Conservation (phyloP, 2,888 invertebrate genomes). For the Eupithecia pulchellata region DNA sequence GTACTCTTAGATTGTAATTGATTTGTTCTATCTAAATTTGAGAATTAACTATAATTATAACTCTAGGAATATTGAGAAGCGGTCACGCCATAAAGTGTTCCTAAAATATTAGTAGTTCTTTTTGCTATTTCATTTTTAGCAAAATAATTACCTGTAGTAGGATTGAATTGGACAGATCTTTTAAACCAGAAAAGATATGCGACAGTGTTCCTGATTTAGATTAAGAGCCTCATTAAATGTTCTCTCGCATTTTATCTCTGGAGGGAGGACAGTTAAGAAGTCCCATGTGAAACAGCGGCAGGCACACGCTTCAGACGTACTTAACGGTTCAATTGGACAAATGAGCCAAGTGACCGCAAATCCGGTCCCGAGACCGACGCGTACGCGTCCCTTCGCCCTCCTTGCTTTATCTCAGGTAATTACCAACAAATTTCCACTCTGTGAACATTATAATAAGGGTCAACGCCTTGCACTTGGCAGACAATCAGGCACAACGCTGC, state of each 20-base stretch:
- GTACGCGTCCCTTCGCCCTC: constrained; percentile 53
- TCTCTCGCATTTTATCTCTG: background rate
- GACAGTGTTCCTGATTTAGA: background rate
- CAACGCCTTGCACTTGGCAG: constrained; percentile 31
- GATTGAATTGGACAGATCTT: too few species aligned
- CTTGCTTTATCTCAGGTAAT: constrained; percentile 42
- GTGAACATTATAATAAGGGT: constrained; percentile 15
- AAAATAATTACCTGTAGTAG: background rate
- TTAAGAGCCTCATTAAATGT: background rate
- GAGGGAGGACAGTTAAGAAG: background rate
- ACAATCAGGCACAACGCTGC: constrained; percentile 33
- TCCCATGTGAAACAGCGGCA: constrained; percentile 68
- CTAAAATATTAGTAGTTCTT: background rate
- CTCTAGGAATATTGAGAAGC: background rate
- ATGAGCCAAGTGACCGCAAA: constrained; percentile 76
- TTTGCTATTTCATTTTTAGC: background rate
- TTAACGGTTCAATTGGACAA: constrained; percentile 78
- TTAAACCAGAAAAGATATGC: background rate
- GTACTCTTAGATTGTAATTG: too few species aligned
- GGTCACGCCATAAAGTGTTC: background rate
- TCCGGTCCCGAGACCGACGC: constrained; percentile 74
- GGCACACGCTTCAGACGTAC: constrained; percentile 63
- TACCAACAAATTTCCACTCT: background rate
- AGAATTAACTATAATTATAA: too few species aligned
- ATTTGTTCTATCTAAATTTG: background rate